Base-by-base conservation (phyloP, 2,797 vertebrate genomes). In the Pseudopleuronectes americanus region DNA sequence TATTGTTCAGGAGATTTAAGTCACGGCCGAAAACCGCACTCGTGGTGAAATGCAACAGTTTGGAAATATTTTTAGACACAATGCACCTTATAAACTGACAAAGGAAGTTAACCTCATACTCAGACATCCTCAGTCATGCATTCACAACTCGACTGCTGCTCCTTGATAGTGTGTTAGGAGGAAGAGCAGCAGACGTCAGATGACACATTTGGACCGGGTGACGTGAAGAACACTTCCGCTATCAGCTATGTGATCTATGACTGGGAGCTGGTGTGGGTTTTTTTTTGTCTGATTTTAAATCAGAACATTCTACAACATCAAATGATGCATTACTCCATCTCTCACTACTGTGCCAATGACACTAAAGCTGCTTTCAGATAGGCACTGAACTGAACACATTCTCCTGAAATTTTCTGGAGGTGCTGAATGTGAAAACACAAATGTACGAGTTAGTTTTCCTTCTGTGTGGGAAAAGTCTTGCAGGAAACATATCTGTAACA, bases 1-100 rank as follows among this genome's bases (percentile, higher is more conserved):
- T 23, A 76, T 68, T 70, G 74, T 81, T 76, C 9, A 10, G 58
- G 53, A 49, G n/a, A 23, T 12, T 28, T 6, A 21, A 57, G 74
- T 69, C 8, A 57, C 2, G 16, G 57, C 41, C 8, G 22, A 38
- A 33, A 57, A n/a, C 54, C 8, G 2, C 13, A 41, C 47, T 66
- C 3, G 0, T 13, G 52, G 3, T 13, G 6, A 75, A 55, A 71
- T 23, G 17, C 8, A 59, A 68, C 13, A 8, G 10, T 45, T 28
- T 19, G 31, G 23, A 65, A 23, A 72, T 33, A 62, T 45, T 49
- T 68, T 45, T 57, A 22, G 21, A 41, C 17, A 36, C 13, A 58
- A 59, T 41, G 17, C 19, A 53, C 14, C 54, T 60, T 12, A 57
- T 22, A 22, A 41, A 48, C 24, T 49, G 13, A 57, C 17, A 58